Percentiles rank a stretch among this genome's conserved stretches.
These are phyloP conservation scores for Epizoanthus stellaris DNA, from an alignment of 92 coral and sea anemone genomes.

Conservation along the genomic window DNA sequence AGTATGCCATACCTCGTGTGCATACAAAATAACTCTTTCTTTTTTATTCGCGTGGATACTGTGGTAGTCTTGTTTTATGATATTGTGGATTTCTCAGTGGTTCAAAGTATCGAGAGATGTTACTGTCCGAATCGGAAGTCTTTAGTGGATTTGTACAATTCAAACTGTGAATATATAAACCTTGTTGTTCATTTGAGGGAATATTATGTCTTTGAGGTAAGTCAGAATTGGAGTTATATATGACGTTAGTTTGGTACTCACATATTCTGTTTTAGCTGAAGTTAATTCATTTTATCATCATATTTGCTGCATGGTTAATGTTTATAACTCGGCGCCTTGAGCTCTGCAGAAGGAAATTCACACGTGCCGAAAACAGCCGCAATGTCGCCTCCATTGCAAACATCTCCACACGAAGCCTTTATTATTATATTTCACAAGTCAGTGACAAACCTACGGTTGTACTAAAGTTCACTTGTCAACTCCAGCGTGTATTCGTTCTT, in stretches of 20 bases:
- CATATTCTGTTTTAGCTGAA: not conserved
- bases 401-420: constrained; percentile 40
- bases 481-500: constrained; percentile 1
- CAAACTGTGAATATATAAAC: not conserved
- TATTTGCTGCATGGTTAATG: constrained; percentile 10
- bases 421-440: constrained; percentile 41
- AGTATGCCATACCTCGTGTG: not conserved
- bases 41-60: not conserved
- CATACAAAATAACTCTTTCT: not conserved
- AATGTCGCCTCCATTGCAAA: constrained; percentile 43
- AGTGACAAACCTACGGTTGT: constrained; percentile 14
- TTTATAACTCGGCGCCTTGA: constrained; percentile 31
- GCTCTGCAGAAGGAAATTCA: constrained; percentile 34
- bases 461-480: constrained; percentile 19
- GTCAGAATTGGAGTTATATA: not conserved
- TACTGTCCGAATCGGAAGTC: not conserved
- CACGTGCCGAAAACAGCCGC: constrained; percentile 51
- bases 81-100: not conserved
- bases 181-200: not conserved
- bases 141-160: not conserved
- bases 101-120: not conserved
- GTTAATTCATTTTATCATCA: not conserved
- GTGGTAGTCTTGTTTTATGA: not conserved
- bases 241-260: not conserved
- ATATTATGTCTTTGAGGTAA: not conserved